phyloP scores from a whole-genome alignment of 2,113 vertebrate genomes.

The Irena cyanogastra region DNA sequence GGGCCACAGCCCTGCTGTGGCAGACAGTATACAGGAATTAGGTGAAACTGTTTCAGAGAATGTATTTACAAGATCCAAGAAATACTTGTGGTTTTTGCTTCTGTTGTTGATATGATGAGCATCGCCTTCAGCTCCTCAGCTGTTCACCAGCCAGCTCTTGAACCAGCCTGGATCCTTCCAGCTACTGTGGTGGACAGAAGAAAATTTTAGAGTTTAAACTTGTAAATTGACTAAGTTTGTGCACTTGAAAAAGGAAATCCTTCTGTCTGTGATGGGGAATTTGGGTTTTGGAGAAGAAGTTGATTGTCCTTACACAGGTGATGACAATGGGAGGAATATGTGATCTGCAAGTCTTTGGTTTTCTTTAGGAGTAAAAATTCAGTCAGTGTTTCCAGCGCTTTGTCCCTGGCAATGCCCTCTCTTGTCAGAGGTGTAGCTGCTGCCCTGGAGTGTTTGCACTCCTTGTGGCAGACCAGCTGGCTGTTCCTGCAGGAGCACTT shows the following conservation, averaged over 20 bases:
- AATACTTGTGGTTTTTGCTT: background rate
- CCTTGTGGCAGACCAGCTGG: background rate
- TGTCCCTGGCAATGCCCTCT: background rate
- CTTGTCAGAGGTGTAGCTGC: background rate
- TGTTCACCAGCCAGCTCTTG: background rate
- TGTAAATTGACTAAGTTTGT: background rate
- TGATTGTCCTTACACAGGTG: background rate
- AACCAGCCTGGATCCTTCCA: background rate
- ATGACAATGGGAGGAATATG: accelerated
- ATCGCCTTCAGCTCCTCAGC: background rate
- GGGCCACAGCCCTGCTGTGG: background rate
- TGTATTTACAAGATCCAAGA: background rate
- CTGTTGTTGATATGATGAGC: background rate
- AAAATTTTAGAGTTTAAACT: background rate
- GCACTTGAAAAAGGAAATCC: background rate
- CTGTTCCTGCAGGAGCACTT: background rate
- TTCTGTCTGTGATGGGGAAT: background rate
- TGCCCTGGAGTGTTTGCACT: background rate
- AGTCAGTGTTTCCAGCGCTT: background rate
- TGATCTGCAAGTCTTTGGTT: background rate
- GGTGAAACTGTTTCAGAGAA: background rate
- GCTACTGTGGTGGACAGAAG: background rate
- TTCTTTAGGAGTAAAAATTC: background rate
- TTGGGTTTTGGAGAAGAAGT: background rate
- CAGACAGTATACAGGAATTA: background rate